Evolutionary conservation across 2,797 vertebrate species (phyloP).

Genomic region (Acipenser transmontanus): DNA sequence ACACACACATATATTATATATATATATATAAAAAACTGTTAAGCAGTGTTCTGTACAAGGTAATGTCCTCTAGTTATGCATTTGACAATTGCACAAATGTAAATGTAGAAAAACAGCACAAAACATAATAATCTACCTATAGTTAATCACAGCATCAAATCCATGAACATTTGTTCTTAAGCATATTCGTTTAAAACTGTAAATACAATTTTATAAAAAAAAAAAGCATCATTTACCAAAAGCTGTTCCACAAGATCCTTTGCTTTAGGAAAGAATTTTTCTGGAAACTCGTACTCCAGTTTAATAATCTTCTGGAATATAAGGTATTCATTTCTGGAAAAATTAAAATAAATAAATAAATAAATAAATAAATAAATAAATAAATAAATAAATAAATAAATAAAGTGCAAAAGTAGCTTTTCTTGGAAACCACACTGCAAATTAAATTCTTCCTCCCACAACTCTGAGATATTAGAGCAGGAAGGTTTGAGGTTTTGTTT

Average conservation of each 20-base stretch:
- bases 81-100: no score
- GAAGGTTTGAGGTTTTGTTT: no score
- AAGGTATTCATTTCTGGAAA: slow-evolving; percentile 91
- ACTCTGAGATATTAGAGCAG: no score
- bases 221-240: slow-evolving; percentile 65
- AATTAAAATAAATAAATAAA: slow-evolving; percentile 26
- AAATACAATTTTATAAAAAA: neutral
- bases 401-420: neutral
- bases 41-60: no score
- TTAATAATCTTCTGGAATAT: slow-evolving; percentile 99
- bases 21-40: neutral
- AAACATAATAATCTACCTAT: no score
- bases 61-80: no score
- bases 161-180: neutral
- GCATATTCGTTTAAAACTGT: neutral
- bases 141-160: neutral
- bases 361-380: no score
- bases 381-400: neutral
- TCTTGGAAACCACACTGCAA: neutral
- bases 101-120: no score
- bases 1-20: neutral
- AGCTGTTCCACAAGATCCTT: slow-evolving; percentile 94
- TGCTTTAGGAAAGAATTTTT: slow-evolving; percentile 98
- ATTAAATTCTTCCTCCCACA: neutral
- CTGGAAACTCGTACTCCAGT: slow-evolving; percentile 96